Conservation (phyloP, 2,113 vertebrate species). For the Scopus umbretta region DNA sequence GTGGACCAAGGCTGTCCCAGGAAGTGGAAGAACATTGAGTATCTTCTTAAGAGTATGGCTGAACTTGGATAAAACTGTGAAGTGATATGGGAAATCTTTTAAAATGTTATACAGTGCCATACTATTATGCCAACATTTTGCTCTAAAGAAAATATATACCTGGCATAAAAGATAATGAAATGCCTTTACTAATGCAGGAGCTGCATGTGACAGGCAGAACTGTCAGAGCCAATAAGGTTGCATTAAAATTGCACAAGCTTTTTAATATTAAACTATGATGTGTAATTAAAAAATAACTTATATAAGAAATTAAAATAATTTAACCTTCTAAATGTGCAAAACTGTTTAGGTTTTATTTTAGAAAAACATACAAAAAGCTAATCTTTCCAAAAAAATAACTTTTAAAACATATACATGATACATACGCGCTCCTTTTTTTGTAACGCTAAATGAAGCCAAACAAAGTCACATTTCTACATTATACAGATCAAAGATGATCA, state of each 20-base stretch:
- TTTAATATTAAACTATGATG: conserved; percentile 56
- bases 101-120: conserved; percentile 6
- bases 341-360: conserved; percentile 34
- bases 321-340: conserved; percentile 40
- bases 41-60: not conserved
- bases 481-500: conserved; percentile 27
- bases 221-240: conserved; percentile 61
- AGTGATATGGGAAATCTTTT: not conserved
- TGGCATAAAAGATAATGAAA: conserved; percentile 62
- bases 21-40: not conserved
- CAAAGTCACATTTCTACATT: not conserved
- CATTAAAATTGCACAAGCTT: conserved; percentile 68
- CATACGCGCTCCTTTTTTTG: not conserved
- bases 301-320: conserved; percentile 48
- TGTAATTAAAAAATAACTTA: conserved; percentile 52
- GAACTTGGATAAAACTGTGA: not conserved
- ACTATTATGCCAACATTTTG: not conserved
- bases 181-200: conserved; percentile 56
- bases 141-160: conserved; percentile 46
- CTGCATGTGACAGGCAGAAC: conserved; percentile 50
- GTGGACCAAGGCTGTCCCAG: not conserved
- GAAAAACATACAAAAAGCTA: not conserved
- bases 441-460: not conserved
- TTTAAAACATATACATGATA: not conserved
- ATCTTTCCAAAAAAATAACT: not conserved